Evolutionary conservation across 2,888 invertebrate species (phyloP), one percentile per base, ranked within the genome.

Genomic region (Nysson spinosus): DNA sequence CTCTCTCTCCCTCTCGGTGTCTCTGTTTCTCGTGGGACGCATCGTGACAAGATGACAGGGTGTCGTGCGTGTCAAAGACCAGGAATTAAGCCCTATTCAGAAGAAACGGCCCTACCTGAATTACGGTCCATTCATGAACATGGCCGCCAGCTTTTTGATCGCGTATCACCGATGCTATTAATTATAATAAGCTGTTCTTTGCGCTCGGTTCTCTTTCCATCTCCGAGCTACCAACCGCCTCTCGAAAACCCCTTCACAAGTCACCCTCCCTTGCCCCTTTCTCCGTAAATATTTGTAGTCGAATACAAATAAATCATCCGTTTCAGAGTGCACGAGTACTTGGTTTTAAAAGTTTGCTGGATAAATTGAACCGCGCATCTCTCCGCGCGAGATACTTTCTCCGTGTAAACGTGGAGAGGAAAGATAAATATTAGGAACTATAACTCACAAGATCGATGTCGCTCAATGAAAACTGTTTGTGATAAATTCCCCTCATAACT

Each of bases 1-100:
- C 16, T 9, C 35, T 17, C 43, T 22, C 35, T 12, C 32, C 50
- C 28, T 28, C 52, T 5, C 46, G 26, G 46, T 17, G n/a, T n/a
- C n/a, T n/a, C n/a, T n/a, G n/a, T n/a, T n/a, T n/a, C n/a, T n/a
- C n/a, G n/a, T n/a, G n/a, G n/a, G n/a, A n/a, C 39, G 26, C 39
- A 44, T 5, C n/a, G 42, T 39, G 61, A 55, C 61, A 65, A 58
- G 63, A 60, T 64, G 65, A 71, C 65, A 60, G 70, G 54, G 69
- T 60, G 76, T 72, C 77, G 62, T 54, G 68, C 66, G 69, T 57
- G 68, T 37, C 56, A 42, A 61, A 17, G 73, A 57, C 50, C 50
- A 62, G 56, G 64, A 80, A 85, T 85, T 80, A 85, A 81, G 80
- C 76, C 68, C 85, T 81, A 85, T 85, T 85, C 82, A 84, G 62